phyloP scores from a whole-genome alignment of 2,888 invertebrate genomes.

The Leucophenga maculata region DNA sequence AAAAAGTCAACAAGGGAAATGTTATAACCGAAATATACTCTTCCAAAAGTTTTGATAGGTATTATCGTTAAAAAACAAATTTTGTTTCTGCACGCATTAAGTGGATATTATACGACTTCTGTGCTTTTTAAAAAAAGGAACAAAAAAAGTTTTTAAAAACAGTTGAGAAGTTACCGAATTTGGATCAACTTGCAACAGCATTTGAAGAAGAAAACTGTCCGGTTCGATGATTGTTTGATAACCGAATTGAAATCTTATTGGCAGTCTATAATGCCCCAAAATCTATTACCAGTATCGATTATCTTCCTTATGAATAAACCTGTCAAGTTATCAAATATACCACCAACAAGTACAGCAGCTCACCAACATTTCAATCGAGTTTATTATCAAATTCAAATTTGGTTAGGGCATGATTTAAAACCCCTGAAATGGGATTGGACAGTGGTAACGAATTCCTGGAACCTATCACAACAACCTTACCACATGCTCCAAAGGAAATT shows the following conservation, averaged over 20 bases:
- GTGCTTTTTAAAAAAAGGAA: not conserved
- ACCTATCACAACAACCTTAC: not conserved
- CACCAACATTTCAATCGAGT: slow-evolving; percentile 24
- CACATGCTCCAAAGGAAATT: slow-evolving; percentile 10
- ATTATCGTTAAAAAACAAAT: slow-evolving; percentile 15
- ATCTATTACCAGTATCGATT: not conserved
- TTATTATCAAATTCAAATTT: slow-evolving; percentile 25
- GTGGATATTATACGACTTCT: slow-evolving; percentile 26
- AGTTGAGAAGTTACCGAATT: slow-evolving; percentile 24
- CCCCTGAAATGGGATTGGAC: slow-evolving; percentile 18
- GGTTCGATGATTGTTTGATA: not conserved
- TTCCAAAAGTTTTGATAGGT: not conserved
- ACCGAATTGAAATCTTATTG: not conserved
- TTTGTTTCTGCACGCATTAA: slow-evolving; percentile 24
- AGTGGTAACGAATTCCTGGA: slow-evolving; percentile 1
- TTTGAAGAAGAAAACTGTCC: not conserved
- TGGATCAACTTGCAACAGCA: not conserved
- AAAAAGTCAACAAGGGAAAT: not conserved
- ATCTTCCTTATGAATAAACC: not conserved
- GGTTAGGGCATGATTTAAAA: slow-evolving; percentile 26
- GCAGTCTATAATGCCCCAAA: slow-evolving; percentile 14
- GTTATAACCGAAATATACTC: slow-evolving; percentile 4
- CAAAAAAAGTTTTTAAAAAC: slow-evolving; percentile 14
- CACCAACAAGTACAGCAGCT: slow-evolving; percentile 23
- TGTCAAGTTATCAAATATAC: slow-evolving; percentile 11